phyloP scores from a whole-genome alignment of 2,888 invertebrate genomes.

The Drosophila setosimentum region DNA sequence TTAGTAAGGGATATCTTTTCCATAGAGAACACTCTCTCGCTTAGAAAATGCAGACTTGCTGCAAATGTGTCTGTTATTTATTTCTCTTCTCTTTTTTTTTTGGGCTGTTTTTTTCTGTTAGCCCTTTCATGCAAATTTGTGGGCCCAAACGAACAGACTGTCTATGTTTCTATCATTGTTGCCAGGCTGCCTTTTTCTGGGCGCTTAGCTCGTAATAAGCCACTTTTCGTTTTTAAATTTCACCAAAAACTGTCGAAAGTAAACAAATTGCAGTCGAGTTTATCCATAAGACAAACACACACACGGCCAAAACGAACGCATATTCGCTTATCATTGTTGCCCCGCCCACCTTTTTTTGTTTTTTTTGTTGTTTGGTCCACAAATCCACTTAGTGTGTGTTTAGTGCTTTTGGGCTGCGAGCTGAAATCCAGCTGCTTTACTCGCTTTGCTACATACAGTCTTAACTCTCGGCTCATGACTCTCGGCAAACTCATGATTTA shows the following conservation, averaged over 20 bases:
- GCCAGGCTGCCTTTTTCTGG: conserved; percentile 7
- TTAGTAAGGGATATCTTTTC: neutral
- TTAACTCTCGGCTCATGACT: conserved; percentile 13
- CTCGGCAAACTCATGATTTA: conserved; percentile 57
- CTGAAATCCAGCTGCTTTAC: conserved; percentile 6
- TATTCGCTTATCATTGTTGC: conserved; percentile 71
- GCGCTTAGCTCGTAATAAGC: conserved; percentile 76
- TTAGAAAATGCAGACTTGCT: neutral
- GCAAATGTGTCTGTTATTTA: conserved; percentile 6
- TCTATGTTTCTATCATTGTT: conserved; percentile 8
- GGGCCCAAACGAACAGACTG: conserved; percentile 13
- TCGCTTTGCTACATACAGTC: too few relatives aligned
- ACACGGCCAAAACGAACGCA: neutral
- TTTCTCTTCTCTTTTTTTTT: neutral
- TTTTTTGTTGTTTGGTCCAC: conserved; percentile 35
- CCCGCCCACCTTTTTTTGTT: conserved; percentile 14
- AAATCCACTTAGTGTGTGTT: conserved; percentile 81
- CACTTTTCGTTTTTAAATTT: conserved; percentile 62
- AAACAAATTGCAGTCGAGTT: conserved; percentile 80
- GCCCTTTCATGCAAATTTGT: conserved; percentile 66
- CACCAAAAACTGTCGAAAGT: conserved; percentile 76
- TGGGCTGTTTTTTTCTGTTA: conserved; percentile 16
- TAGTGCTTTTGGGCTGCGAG: conserved; percentile 37
- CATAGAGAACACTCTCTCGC: neutral
- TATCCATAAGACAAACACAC: conserved; percentile 55